phyloP scores from a whole-genome alignment of 1,140 invertebrate genomes.

The Penaeus chinensis region DNA sequence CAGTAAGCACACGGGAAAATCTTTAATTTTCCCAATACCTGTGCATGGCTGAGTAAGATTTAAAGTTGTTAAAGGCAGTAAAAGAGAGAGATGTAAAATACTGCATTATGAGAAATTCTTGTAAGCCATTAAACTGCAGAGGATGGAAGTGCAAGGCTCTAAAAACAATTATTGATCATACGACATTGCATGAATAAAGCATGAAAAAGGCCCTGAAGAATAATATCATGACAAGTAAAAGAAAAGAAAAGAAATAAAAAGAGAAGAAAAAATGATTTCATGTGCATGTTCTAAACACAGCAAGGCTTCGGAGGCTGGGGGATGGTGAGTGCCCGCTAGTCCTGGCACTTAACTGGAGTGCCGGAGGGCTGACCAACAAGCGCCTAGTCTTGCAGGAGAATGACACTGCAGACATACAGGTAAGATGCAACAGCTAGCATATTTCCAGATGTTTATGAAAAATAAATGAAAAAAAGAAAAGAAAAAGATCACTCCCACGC shows the following conservation, averaged over 20 bases:
- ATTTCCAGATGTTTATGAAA: no score
- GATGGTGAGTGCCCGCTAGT: conserved; percentile 72
- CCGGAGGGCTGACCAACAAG: conserved; percentile 67
- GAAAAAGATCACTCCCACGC: no score
- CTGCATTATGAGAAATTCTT: neutral
- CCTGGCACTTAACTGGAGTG: conserved; percentile 70
- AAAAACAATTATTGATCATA: no score
- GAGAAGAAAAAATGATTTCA: neutral
- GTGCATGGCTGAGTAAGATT: neutral
- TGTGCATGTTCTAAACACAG: conserved; percentile 53
- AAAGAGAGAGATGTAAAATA: neutral
- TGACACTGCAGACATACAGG: conserved; percentile 75
- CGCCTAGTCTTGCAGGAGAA: conserved; percentile 75
- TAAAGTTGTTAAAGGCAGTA: neutral
- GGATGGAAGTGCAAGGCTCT: no score
- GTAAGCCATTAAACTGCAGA: no score
- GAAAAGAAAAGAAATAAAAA: no score
- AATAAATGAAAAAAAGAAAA: no score
- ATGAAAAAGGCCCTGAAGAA: neutral
- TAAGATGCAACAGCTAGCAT: conserved; percentile 65
- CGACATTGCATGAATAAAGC: no score
- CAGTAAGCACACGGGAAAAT: no score
- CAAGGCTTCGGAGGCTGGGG: conserved; percentile 64
- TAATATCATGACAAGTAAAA: conserved; percentile 21
- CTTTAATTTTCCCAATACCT: no score